A percentile compares a stretch with the other conserved stretches of the same genome.
These are phyloP conservation scores for Aldrovandia affinis DNA, from an alignment of 2,797 vertebrate species.

Conservation along the genomic window DNA sequence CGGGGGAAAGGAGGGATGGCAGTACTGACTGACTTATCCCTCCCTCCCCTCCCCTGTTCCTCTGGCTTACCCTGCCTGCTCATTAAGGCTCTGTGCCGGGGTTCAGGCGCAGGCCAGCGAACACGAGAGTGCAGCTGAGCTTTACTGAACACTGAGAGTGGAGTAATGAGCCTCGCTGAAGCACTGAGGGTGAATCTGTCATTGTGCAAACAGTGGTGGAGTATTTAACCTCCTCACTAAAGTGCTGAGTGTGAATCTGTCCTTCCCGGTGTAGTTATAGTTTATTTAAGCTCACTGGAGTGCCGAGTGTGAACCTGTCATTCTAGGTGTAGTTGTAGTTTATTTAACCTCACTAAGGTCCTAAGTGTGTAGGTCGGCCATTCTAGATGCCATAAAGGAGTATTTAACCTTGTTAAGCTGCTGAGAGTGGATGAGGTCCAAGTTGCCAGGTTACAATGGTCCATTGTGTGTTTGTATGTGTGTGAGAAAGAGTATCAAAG, in stretches of 20 bases:
- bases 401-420: background rate
- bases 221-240: background rate
- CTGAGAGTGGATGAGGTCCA: background rate
- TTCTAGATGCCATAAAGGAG: background rate
- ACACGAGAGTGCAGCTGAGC: background rate
- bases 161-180: background rate
- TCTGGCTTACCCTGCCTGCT: background rate
- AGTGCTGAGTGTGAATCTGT: background rate
- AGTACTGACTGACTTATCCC: constrained; percentile 5
- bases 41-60: background rate
- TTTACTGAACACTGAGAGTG: background rate
- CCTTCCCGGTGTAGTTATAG: background rate
- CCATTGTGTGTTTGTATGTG: background rate
- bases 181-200: background rate
- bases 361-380: background rate
- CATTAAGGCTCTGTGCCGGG: background rate
- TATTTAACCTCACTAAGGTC: background rate
- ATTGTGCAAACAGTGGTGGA: background rate
- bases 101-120: background rate
- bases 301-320: background rate
- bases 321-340: background rate
- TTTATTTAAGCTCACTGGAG: background rate
- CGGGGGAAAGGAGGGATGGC: background rate
- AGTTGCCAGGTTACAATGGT: background rate
- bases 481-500: background rate